A percentile compares a stretch with the other conserved stretches of the same genome.
phyloP scores from a whole-genome alignment of 2,113 vertebrate species.

The Lamprologus speciosus region DNA sequence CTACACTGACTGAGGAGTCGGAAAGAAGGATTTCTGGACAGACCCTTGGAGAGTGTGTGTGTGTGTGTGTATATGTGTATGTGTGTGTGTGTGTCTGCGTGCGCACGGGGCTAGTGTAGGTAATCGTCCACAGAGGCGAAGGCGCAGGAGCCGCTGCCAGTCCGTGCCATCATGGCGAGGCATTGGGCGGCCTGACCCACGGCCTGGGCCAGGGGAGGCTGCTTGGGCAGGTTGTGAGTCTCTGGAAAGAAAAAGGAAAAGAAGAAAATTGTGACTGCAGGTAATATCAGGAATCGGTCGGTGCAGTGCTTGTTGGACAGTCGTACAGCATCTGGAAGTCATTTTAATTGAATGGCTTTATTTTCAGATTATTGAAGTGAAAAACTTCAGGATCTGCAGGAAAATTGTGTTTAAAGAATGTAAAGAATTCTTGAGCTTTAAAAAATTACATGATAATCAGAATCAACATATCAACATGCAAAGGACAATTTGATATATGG shows the following conservation, averaged over 20 bases:
- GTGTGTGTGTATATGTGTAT: accelerated
- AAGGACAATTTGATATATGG: not conserved
- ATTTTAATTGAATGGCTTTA: not conserved
- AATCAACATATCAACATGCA: not conserved
- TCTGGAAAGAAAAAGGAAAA: conserved; percentile 55
- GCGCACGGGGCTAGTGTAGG: conserved; percentile 79
- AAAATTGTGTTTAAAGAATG: not conserved
- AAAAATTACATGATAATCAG: too few species aligned
- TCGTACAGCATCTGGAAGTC: not conserved
- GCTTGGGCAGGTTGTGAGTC: conserved; percentile 99
- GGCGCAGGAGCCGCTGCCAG: conserved; percentile 91
- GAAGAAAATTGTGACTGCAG: not conserved
- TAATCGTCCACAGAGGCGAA: conserved; percentile 98
- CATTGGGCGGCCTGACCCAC: conserved; percentile 95
- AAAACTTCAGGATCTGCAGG: accelerated
- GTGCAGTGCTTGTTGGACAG: not conserved
- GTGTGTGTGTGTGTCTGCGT: not conserved
- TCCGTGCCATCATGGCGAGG: conserved; percentile 95
- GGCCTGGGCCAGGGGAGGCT: conserved; percentile 91
- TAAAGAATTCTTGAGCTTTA: not conserved
- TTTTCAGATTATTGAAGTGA: not conserved
- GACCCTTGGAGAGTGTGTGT: not conserved
- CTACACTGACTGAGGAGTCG: not conserved
- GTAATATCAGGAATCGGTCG: accelerated
- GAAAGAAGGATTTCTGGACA: not conserved